Percentiles rank a stretch among this genome's conserved stretches.
Evolutionary conservation across 2,888 invertebrate species (phyloP).

Genomic region (Troides helena): DNA sequence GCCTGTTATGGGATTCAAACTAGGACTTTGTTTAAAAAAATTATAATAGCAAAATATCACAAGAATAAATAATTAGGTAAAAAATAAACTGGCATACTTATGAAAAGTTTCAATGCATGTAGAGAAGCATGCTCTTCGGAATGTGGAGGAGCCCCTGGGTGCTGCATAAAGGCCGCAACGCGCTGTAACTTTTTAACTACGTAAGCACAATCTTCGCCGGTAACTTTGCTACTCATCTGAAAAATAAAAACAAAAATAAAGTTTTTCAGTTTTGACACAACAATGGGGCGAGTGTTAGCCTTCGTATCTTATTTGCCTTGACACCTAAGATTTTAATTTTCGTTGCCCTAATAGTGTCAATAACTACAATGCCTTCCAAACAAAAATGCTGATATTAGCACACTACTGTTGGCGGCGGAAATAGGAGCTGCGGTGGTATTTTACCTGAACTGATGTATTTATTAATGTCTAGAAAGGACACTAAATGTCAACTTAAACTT

Average conservation of each 20-base stretch:
- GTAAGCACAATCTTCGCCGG: slow-evolving; percentile 85
- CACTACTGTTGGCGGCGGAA: too few species aligned
- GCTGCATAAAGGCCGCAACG: slow-evolving; percentile 85
- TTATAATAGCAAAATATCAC: too few species aligned
- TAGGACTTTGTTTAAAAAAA: too few species aligned
- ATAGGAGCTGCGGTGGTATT: too few species aligned
- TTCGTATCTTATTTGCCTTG: too few species aligned
- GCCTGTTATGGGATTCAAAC: too few species aligned
- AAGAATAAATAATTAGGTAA: not conserved
- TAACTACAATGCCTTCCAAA: too few species aligned
- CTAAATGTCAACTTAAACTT: slow-evolving; percentile 49
- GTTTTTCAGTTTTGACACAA: too few species aligned
- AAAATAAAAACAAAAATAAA: slow-evolving; percentile 32
- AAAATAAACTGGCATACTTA: slow-evolving; percentile 62
- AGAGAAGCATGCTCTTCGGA: slow-evolving; percentile 86
- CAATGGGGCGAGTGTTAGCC: too few species aligned
- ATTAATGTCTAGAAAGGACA: not conserved
- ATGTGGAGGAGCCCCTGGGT: slow-evolving; percentile 61
- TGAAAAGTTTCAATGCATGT: slow-evolving; percentile 86
- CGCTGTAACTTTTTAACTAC: slow-evolving; percentile 88
- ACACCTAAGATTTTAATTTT: too few species aligned
- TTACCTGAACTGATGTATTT: not conserved
- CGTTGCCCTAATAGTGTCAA: too few species aligned
- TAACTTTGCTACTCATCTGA: slow-evolving; percentile 84
- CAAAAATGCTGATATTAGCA: too few species aligned